Evolutionary conservation across 1,140 invertebrate genomes (phyloP), one percentile per base, ranked within the genome.

Genomic region (Macrostomum lignano): DNA sequence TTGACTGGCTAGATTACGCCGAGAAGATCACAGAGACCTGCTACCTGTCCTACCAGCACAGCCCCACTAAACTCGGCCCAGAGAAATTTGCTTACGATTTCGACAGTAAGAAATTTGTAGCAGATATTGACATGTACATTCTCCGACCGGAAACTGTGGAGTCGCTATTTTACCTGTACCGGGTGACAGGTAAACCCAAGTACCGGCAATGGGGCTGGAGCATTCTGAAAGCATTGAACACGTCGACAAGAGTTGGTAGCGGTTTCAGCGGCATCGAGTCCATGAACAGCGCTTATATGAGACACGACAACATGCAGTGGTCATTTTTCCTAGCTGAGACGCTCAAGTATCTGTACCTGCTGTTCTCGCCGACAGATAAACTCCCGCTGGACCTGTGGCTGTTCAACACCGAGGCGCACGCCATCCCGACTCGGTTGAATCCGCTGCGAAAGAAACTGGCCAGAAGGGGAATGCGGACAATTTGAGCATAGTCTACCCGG

Each of bases 151-250:
- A 96, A 67, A 82, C 82, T 6, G 69, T 94, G 42, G 88, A 96
- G 60, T 78, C 77, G 29, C 91, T 91, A 60, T 93, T 93, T 58
- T 70, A 86, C 43, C 65, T 94, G 63, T 96, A 82, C 76, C 64
- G 84, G 36, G 57, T 88, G 13, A 96, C 88, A 15, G 81, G 88
- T 51, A 74, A 96, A 48, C 71, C 71, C 36, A 88, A 82, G 51
- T 94, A 94, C 53, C 64, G 86, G 38, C 79, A 94, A 37, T 94
- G 86, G 86, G 84, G 74, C 2, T 96, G 86, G 88, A 77, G 91
- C 48, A 79, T 75, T 21, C 74, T 77, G 0, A 66, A 78, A 66
- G 72, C 52, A 3, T 55, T 98, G 37, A 79, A 94, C 56, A 84
- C 76, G 54, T 66, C 93, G 55, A 91, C 54, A 94, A 84, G 51